Conservation (phyloP, 2,797 vertebrate genomes). For the Morelia viridis region DNA sequence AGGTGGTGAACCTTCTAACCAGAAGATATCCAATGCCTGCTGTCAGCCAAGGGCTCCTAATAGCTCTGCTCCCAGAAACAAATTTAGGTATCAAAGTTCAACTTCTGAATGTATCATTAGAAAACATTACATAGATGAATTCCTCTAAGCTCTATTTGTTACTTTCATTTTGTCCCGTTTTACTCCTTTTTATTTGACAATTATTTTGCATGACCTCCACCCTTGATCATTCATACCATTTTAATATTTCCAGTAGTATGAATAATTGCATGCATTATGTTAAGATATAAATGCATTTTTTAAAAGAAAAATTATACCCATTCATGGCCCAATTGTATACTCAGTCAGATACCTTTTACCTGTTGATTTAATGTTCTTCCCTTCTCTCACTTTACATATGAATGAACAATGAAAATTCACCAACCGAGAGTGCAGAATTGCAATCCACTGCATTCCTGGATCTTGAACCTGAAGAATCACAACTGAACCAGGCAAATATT, state of each 20-base stretch:
- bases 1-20: neutral
- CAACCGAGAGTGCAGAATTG: neutral
- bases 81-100: neutral
- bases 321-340: conserved; percentile 42
- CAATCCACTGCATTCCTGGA: conserved; percentile 46
- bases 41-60: neutral
- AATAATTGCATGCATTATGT: conserved; percentile 49
- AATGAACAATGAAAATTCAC: conserved; percentile 32
- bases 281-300: conserved; percentile 45
- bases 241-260: conserved; percentile 54
- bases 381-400: conserved; percentile 3
- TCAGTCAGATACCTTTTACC: neutral
- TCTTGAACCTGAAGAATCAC: conserved; percentile 37
- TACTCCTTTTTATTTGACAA: neutral
- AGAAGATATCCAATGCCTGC: neutral
- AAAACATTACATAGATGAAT: neutral
- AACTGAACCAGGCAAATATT: conserved; percentile 61
- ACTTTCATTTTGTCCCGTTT: neutral
- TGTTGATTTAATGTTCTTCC: conserved; percentile 24
- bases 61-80: neutral
- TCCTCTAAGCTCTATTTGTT: neutral
- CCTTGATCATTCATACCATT: conserved; percentile 25
- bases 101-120: neutral
- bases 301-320: conserved; percentile 28
- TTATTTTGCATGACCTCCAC: conserved; percentile 20